A percentile compares a stretch with the other conserved stretches of the same genome.
phyloP scores from a whole-genome alignment of 2,797 vertebrate genomes.

The Xyrichtys novacula region DNA sequence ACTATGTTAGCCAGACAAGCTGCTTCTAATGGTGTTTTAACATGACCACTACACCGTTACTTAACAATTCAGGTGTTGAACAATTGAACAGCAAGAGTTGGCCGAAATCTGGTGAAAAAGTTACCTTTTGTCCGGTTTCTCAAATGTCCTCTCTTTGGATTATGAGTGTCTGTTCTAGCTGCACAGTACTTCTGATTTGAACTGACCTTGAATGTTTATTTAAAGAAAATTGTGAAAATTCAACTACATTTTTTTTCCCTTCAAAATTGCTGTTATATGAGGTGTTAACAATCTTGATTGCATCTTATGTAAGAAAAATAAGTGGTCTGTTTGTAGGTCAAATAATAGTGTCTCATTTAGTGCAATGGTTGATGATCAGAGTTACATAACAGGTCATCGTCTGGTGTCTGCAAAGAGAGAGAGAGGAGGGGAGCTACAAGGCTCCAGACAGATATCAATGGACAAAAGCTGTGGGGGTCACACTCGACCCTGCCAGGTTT shows the following conservation, averaged over 20 bases:
- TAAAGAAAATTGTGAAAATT: background rate
- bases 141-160: no score
- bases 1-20: no score
- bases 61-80: no score
- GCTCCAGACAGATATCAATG: constrained; percentile 47
- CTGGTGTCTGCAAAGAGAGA: constrained; percentile 24
- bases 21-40: no score
- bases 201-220: background rate
- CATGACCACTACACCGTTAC: no score
- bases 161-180: no score
- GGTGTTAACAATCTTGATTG: background rate
- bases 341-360: constrained; percentile 2
- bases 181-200: no score
- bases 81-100: no score
- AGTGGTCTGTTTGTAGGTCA: background rate
- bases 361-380: constrained; percentile 7
- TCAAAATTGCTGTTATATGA: background rate
- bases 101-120: no score
- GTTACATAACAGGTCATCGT: constrained; percentile 57
- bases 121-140: no score
- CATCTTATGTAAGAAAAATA: background rate
- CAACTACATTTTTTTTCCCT: background rate
- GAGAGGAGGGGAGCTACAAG: constrained; percentile 12
- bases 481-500: constrained; percentile 33
- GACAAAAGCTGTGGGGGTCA: constrained; percentile 26